Base-by-base conservation (phyloP, 53 echinoderm and acorn worm species). In the Antedon mediterranea region DNA sequence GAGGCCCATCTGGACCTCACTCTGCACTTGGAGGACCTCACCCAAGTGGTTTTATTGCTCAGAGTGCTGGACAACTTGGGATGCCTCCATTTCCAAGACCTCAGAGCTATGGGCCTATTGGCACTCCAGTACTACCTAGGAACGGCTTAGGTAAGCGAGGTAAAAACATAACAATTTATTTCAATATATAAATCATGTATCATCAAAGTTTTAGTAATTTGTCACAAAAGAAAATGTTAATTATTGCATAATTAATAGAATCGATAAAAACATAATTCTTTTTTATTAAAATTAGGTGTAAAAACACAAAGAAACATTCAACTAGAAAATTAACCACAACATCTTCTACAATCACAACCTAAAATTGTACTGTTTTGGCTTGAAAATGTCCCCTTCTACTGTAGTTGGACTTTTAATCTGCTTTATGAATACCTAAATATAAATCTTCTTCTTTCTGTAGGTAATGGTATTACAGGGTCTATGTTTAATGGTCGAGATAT, bases 11-110 rank as follows among this genome's bases (percentile, higher is more conserved):
- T 29, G 86, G 80, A 29, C 84, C 93, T 34, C 86, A 90, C 72
- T 81, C 81, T 78, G 83, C 83, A 0, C 81, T 90, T 26, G 90
- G 86, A 71, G 85, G 87, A 30, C 93, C 88, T 73, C 90, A 90
- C 34, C 79, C 85, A 14, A 82, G 84, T 77, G 82, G 83, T 78
- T 82, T 90, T 30, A 72, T 82, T 75, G 75, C 87, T 29, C 84
- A 88, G 71, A 84, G 90, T 11, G 72, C 76, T 32, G 87, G 87
- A 71, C 91, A 88, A 77, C 85, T 95, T 74, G 88, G 89, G 18
- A 76, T 95, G 78, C 85, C 91, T 33, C 91, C 94, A 23, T 85
- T 93, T 41, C 88, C 91, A 29, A 91, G 89, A 74, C 88, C 91
- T 5, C 81, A 77, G 26, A 76, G 87, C 34, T 95, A 92, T 74